Evolutionary conservation across 2,888 invertebrate genomes (phyloP), one percentile per base, ranked within the genome.

Genomic region (Troides oblongomaculatus): DNA sequence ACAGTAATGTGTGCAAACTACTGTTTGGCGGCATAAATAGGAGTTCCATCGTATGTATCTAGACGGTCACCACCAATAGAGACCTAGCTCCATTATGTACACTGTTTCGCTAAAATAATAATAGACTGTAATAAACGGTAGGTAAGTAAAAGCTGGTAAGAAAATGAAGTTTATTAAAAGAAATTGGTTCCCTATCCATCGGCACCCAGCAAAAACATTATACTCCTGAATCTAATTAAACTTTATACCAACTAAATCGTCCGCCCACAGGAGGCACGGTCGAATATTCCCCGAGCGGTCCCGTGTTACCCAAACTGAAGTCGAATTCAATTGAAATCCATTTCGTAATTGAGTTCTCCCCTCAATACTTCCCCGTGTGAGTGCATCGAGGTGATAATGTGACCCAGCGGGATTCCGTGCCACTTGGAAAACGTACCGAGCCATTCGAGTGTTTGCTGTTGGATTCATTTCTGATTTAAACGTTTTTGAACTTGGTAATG

Each of bases 331-430:
- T 85, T 81, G 81, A 78, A 84, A 81, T 80, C 74, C 79, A 84
- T 86, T 84, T 81, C 78, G 82, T 85, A 83, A 87, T 86, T 86
- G 84, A 82, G 80, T 85, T 81, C 79, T 76, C 78, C 83, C 81
- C 81, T 79, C 78, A 67, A 64, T 72, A 59, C 57, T 69, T 53
- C 56, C 25, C 64, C 43, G 61, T 66, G 57, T 43, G 56, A 50
- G 62, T 66, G 70, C 70, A 66, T 18, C 59, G 59, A 70, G 62
- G 70, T 64, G 70, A 70, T 70, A 70, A 70, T 70, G 66, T 59
- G 64, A 67, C 64, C 70, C 70, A 36, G 39, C 60, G 71, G 71
- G 71, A 71, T 68, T 67, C 61, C 70, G 21, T 39, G 53, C 18
- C 70, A 60, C 66, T 66, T 66, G 59, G 58, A 66, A 60, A 70